Evolutionary conservation across 2,797 vertebrate species (phyloP).

Genomic region (Tragelaphus eurycerus): DNA sequence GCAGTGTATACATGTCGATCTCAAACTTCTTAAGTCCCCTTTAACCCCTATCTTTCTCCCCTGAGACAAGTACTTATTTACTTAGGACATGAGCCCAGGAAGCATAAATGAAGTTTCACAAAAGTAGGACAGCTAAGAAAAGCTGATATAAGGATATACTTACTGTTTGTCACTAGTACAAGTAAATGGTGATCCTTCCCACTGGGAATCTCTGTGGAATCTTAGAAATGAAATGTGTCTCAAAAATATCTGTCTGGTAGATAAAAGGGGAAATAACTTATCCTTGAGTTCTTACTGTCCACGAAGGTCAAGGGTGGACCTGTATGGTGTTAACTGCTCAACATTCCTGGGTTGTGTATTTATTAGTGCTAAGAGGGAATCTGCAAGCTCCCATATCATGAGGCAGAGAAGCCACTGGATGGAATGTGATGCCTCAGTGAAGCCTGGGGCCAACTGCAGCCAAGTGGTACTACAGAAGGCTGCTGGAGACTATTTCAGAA

Average conservation of each 20-base stretch:
- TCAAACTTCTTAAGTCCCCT: background rate
- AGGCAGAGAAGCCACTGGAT: background rate
- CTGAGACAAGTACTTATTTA: background rate
- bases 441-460: background rate
- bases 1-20: background rate
- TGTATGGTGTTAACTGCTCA: background rate
- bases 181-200: background rate
- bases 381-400: background rate
- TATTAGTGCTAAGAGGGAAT: background rate
- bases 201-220: background rate
- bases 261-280: background rate
- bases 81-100: background rate
- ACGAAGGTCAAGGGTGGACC: background rate
- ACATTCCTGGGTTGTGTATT: background rate
- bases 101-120: background rate
- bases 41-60: background rate
- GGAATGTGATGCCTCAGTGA: background rate
- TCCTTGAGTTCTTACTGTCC: background rate
- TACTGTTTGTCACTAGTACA: background rate
- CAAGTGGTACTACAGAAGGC: background rate
- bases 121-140: background rate
- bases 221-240: background rate
- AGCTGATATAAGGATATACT: background rate
- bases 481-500: background rate
- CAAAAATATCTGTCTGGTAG: background rate